A percentile compares a stretch with the other conserved stretches of the same genome.
These are phyloP conservation scores for Basileuterus tristriatus DNA, from an alignment of 2,797 vertebrate genomes.

Conservation along the genomic window DNA sequence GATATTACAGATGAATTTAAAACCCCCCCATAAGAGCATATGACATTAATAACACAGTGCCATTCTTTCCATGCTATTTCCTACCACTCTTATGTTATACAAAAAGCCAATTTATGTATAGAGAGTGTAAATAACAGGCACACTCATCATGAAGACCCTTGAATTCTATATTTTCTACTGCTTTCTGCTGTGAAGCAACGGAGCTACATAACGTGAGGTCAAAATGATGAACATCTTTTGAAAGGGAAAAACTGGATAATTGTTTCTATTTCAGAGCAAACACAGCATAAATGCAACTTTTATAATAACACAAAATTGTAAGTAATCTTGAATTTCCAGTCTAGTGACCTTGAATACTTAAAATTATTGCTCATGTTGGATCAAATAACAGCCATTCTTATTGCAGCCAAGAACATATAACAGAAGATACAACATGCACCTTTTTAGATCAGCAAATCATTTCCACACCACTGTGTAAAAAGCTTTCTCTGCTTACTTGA, in stretches of 20 bases:
- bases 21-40: rapidly evolving
- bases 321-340: not conserved
- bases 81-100: not conserved
- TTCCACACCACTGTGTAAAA: not conserved
- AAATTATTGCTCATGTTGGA: not conserved
- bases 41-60: not conserved
- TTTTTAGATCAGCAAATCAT: not conserved
- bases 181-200: not conserved
- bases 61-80: not conserved
- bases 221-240: not conserved
- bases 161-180: not conserved
- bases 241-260: not conserved
- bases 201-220: not conserved
- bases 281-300: not conserved
- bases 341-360: not conserved
- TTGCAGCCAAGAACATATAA: not conserved
- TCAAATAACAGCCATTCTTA: not conserved
- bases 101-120: not conserved
- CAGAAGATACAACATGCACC: not conserved
- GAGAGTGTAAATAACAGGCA: not conserved
- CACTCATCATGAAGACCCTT: not conserved
- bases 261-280: not conserved
- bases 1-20: not conserved
- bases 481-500: not conserved
- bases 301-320: not conserved